Conservation (phyloP, 2,113 vertebrate species). For the Lontra canadensis region DNA sequence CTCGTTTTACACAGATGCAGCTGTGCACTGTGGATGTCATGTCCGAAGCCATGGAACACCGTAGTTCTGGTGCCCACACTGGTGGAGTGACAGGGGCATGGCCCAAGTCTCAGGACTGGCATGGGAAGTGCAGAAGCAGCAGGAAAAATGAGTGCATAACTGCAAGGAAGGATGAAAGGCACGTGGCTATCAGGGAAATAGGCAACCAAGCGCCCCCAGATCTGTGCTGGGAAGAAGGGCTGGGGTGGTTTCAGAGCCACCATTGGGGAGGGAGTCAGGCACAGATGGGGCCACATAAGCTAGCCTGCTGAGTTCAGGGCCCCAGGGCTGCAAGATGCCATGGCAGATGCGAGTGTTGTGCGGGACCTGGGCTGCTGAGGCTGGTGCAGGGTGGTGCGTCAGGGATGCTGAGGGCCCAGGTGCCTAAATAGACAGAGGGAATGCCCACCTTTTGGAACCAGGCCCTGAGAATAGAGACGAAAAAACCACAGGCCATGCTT, state of each 20-base stretch:
- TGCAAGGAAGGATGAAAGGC: background rate
- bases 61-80: background rate
- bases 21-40: background rate
- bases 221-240: background rate
- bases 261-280: accelerated
- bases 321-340: too few relatives aligned
- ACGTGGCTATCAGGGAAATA: background rate
- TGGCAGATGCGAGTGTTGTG: background rate
- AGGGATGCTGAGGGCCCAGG: background rate
- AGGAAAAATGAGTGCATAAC: background rate
- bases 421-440: background rate
- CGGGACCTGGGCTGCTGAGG: background rate
- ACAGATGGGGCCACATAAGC: background rate
- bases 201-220: background rate
- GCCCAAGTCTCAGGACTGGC: background rate
- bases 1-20: background rate
- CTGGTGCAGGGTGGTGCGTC: accelerated
- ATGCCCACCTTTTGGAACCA: background rate
- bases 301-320: background rate
- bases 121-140: background rate
- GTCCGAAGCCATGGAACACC: background rate
- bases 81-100: background rate
- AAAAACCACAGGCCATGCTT: background rate
- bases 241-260: background rate
- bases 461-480: background rate